A percentile compares a stretch with the other conserved stretches of the same genome.
These are phyloP conservation scores for Gulo gulo DNA, from an alignment of 2,113 vertebrate genomes.

Conservation along the genomic window DNA sequence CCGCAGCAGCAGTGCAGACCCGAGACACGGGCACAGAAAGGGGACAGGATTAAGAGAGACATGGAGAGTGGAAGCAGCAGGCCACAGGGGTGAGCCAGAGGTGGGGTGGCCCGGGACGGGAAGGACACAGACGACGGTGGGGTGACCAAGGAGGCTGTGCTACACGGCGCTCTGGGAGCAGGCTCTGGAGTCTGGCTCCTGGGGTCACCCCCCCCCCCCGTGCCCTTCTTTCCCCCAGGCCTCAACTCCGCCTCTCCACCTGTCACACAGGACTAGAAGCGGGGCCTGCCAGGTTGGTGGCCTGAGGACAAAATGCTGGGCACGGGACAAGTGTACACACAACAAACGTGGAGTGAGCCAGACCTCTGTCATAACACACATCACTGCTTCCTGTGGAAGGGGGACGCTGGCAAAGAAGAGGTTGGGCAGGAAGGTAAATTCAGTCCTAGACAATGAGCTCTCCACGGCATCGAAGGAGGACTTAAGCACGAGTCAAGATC, in stretches of 20 bases:
- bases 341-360: not conserved
- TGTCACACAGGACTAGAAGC: not conserved
- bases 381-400: not conserved
- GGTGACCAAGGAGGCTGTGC: not conserved
- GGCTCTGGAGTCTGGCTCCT: not conserved
- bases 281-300: not conserved
- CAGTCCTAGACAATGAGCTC: not conserved
- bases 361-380: no score
- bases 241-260: not conserved
- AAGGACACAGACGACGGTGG: not conserved
- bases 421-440: not conserved
- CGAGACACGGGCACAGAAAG: accelerated
- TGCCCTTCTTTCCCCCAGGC: not conserved
- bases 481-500: not conserved
- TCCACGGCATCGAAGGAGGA: not conserved
- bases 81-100: not conserved
- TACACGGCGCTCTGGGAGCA: accelerated
- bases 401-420: not conserved
- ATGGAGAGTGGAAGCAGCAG: not conserved
- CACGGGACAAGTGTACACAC: not conserved
- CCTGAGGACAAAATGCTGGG: not conserved
- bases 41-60: not conserved
- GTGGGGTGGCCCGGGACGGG: not conserved
- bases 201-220: not conserved
- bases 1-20: not conserved